Conservation (phyloP, 2,797 vertebrate species). For the Pachyuromys duprasi region DNA sequence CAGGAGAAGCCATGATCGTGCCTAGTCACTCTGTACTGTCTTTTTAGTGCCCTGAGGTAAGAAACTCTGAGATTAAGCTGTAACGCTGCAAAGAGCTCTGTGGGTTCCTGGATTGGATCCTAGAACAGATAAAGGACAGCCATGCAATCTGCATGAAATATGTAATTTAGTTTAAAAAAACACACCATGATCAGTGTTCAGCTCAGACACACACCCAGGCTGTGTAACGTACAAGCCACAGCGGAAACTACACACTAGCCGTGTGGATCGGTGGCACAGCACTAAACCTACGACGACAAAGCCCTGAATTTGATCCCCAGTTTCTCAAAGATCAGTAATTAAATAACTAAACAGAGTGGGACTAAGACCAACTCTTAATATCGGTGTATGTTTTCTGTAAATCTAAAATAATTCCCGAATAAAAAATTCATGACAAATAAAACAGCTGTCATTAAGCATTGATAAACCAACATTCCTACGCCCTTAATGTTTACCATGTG, state of each 20-base stretch:
- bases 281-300: neutral
- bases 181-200: neutral
- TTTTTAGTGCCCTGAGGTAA: slow-evolving; percentile 25
- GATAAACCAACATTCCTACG: neutral
- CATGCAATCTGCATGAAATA: neutral
- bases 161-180: neutral
- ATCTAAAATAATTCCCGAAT: slow-evolving; percentile 45
- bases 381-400: neutral
- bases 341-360: neutral
- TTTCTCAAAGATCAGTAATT: neutral
- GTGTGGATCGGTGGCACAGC: neutral
- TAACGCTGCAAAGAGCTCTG: neutral
- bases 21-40: neutral
- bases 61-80: slow-evolving; percentile 18
- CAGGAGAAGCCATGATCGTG: neutral
- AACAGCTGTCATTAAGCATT: neutral
- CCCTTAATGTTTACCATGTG: slow-evolving; percentile 28
- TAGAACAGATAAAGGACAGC: slow-evolving; percentile 41
- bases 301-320: neutral
- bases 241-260: neutral
- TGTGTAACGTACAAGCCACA: neutral
- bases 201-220: neutral
- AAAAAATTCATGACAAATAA: slow-evolving; percentile 44
- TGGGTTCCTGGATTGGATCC: slow-evolving; percentile 26
- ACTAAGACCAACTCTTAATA: neutral